phyloP scores from a whole-genome alignment of 2,113 vertebrate species.

The Dicaeum eximium region DNA sequence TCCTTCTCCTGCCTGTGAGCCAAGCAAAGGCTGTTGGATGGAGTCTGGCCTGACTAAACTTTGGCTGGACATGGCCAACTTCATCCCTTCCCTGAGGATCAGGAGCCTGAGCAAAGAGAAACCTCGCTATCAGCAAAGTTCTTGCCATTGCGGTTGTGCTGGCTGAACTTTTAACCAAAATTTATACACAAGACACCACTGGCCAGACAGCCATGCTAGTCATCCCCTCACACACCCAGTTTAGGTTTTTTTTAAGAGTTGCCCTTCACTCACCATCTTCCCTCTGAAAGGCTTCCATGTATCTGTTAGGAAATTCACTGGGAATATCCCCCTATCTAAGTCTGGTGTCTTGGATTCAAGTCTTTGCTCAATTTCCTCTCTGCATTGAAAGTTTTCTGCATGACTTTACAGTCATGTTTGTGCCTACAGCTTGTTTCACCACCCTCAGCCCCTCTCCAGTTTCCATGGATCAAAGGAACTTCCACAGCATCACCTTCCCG shows the following conservation, averaged over 20 bases:
- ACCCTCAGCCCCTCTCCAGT: not conserved
- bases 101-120: not conserved
- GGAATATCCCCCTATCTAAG: not conserved
- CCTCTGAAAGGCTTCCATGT: not conserved
- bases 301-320: not conserved
- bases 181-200: rapidly evolving
- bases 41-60: not conserved
- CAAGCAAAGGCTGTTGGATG: not conserved
- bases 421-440: not conserved
- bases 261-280: not conserved
- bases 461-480: not conserved
- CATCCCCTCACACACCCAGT: not conserved
- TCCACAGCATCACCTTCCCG: not conserved
- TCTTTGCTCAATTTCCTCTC: not conserved
- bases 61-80: not conserved
- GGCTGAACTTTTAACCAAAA: not conserved
- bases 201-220: not conserved
- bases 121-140: not conserved
- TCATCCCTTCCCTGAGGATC: not conserved
- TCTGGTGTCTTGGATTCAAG: not conserved
- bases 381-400: not conserved
- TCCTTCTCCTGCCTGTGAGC: not conserved
- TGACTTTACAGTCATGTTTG: not conserved
- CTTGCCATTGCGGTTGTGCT: not conserved
- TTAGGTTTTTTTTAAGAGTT: not conserved